A percentile compares a stretch with the other conserved stretches of the same genome.
Conservation (phyloP, 2,888 invertebrate species). For the Tanytarsus gracilentus region DNA sequence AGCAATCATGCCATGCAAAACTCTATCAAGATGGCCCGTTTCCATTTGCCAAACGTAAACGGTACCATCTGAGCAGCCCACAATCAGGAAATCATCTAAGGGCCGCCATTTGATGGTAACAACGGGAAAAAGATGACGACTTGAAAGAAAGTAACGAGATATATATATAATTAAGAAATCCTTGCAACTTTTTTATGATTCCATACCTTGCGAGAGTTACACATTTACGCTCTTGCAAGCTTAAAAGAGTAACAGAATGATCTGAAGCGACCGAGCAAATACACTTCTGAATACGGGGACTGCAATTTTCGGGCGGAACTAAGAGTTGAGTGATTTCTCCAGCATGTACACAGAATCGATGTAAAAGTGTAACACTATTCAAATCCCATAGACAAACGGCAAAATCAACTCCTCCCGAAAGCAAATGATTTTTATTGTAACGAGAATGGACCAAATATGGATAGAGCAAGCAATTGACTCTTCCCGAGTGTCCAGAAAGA, state of each 20-base stretch:
- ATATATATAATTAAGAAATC: not conserved
- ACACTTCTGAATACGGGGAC: conserved; percentile 82
- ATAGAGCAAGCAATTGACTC: conserved; percentile 90
- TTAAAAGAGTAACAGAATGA: conserved; percentile 91
- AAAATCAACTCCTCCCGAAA: conserved; percentile 96
- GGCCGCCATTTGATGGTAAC: conserved; percentile 94
- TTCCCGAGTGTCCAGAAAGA: conserved; percentile 79
- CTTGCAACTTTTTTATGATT: too few species aligned
- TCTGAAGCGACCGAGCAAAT: conserved; percentile 96
- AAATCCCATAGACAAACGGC: conserved; percentile 95
- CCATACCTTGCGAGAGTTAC: conserved; percentile 89
- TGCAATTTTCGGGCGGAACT: conserved; percentile 87
- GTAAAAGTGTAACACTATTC: conserved; percentile 76
- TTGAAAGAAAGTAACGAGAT: not conserved
- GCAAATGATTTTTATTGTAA: conserved; percentile 79
- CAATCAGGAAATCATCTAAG: conserved; percentile 94
- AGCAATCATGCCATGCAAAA: conserved; percentile 89
- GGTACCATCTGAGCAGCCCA: conserved; percentile 93
- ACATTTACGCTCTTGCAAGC: conserved; percentile 80
- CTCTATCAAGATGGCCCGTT: conserved; percentile 93
- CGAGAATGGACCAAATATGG: conserved; percentile 85
- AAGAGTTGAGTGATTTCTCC: conserved; percentile 92
- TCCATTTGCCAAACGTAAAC: conserved; percentile 99
- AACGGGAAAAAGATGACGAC: conserved; percentile 88
- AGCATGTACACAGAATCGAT: conserved; percentile 95